phyloP scores from a whole-genome alignment of 2,888 invertebrate genomes.

The Osedax fenrisi region DNA sequence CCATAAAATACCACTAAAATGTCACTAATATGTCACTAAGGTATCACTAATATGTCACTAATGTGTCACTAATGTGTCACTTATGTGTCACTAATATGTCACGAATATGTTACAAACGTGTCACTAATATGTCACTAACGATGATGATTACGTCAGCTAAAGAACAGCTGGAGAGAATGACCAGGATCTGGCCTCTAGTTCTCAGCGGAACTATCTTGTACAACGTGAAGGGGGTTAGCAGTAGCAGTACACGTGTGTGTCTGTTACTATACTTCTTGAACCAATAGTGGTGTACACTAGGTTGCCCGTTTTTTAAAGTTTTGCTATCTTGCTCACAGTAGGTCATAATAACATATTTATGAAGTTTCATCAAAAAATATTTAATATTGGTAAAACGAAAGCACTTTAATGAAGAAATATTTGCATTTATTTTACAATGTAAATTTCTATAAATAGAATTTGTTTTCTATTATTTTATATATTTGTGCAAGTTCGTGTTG shows the following conservation, averaged over 20 bases:
- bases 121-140: too few species aligned
- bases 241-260: too few species aligned
- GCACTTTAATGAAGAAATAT: too few species aligned
- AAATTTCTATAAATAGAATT: neutral
- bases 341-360: too few species aligned
- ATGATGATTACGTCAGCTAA: too few species aligned
- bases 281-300: too few species aligned
- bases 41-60: too few species aligned
- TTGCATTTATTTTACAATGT: too few species aligned
- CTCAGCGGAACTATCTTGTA: constrained; percentile 77
- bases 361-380: too few species aligned
- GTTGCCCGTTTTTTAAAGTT: neutral
- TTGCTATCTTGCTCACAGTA: neutral
- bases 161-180: constrained; percentile 61
- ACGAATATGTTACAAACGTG: neutral
- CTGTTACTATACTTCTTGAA: too few species aligned
- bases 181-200: constrained; percentile 67
- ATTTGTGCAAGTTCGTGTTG: neutral
- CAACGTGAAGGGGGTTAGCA: constrained; percentile 46
- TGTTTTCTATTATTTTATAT: neutral
- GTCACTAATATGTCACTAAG: neutral
- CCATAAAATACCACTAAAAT: neutral
- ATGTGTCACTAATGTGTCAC: too few species aligned
- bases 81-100: neutral
- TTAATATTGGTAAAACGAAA: too few species aligned